Evolutionary conservation across 2,888 invertebrate species (phyloP).

Genomic region (Drosophila peninsularis): DNA sequence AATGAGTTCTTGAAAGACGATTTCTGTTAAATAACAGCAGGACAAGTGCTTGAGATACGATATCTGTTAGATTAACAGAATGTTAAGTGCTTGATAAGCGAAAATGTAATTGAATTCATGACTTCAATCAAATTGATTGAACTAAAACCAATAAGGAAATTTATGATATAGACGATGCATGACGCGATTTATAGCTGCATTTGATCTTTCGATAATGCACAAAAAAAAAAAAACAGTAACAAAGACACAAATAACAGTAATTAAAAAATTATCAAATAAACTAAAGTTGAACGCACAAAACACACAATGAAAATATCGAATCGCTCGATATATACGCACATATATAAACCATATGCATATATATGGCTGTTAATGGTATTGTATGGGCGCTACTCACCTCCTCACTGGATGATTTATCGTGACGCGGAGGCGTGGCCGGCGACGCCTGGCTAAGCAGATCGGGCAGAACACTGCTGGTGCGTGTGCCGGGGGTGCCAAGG

Average conservation of each 20-base stretch:
- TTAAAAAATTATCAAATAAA: conserved; percentile 8
- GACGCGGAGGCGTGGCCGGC: conserved; percentile 93
- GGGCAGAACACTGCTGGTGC: conserved; percentile 96
- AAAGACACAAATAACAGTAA: conserved; percentile 32
- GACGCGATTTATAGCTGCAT: conserved; percentile 27
- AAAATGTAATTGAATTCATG: conserved; percentile 17
- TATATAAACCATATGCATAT: neutral
- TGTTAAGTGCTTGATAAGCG: conserved; percentile 26
- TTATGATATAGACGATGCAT: conserved; percentile 30
- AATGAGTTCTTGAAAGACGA: neutral
- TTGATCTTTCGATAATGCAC: conserved; percentile 27
- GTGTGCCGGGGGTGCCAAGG: conserved; percentile 88
- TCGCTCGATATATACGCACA: conserved; percentile 22
- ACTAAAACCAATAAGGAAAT: conserved; percentile 10
- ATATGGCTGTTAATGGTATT: conserved; percentile 18
- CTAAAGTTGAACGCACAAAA: conserved; percentile 55
- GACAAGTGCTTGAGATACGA: neutral
- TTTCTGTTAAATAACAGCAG: conserved; percentile 1
- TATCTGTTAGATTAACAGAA: conserved; percentile 27
- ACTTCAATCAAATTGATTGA: conserved; percentile 11
- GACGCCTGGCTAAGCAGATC: conserved; percentile 96
- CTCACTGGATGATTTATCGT: conserved; percentile 97
- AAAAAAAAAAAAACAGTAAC: conserved; percentile 39
- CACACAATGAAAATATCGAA: conserved; percentile 70
- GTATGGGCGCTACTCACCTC: conserved; percentile 89